Conservation (phyloP, 2,113 vertebrate species). For the Pimephales promelas region DNA sequence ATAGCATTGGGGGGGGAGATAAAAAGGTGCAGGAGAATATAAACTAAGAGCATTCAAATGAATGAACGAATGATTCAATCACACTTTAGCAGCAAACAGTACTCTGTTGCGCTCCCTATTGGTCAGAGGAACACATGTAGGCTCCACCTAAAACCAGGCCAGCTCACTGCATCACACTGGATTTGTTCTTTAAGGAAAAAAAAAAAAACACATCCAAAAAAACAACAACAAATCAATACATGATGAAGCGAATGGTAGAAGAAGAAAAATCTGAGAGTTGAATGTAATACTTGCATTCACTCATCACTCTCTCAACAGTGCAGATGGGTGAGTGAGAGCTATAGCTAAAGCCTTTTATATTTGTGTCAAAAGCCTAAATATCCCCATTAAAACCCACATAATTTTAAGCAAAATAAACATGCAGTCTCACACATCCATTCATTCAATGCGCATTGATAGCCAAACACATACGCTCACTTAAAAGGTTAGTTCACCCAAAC, state of each 20-base stretch:
- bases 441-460: neutral
- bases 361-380: constrained; percentile 21
- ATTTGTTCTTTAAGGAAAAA: constrained; percentile 73
- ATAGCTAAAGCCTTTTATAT: constrained; percentile 23
- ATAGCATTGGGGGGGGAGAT: constrained; percentile 30
- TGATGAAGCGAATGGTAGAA: constrained; percentile 24
- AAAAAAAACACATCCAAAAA: constrained; percentile 31
- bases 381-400: constrained; percentile 27
- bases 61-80: constrained; percentile 47
- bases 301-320: constrained; percentile 42
- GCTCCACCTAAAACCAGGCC: constrained; percentile 57
- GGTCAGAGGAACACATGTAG: constrained; percentile 50
- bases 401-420: constrained; percentile 57
- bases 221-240: constrained; percentile 11
- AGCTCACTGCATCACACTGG: constrained; percentile 55
- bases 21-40: constrained; percentile 3
- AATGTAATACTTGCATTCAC: constrained; percentile 44
- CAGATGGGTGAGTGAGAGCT: constrained; percentile 27
- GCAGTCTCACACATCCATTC: constrained; percentile 34
- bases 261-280: neutral
- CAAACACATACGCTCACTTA: constrained; percentile 16
- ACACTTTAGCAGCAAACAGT: constrained; percentile 70
- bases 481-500: too few species aligned
- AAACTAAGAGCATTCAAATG: constrained; percentile 38
- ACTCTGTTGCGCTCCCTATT: constrained; percentile 65